phyloP scores from a whole-genome alignment of 2,888 invertebrate genomes.

The Euzophera pinguis region DNA sequence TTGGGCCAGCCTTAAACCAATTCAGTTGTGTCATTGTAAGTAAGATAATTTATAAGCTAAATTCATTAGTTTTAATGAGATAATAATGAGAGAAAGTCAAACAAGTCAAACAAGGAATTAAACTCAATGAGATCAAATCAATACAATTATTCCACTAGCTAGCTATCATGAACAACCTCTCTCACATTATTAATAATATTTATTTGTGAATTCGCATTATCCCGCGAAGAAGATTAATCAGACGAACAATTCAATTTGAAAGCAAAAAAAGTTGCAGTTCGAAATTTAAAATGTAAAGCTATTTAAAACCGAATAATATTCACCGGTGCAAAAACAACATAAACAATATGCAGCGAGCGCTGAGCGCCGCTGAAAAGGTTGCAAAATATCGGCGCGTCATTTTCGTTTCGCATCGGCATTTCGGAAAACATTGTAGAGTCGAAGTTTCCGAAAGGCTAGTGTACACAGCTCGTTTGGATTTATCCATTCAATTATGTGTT shows the following conservation, averaged over 20 bases:
- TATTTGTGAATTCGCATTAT: background rate
- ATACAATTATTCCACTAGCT: too few species aligned
- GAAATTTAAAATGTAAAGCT: conserved; percentile 6
- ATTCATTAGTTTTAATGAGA: too few species aligned
- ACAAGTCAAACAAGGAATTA: too few species aligned
- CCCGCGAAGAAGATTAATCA: background rate
- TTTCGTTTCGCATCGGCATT: background rate
- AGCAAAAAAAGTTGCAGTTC: background rate
- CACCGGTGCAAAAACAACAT: conserved; percentile 13
- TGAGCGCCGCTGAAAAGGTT: conserved; percentile 1
- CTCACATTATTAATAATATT: too few species aligned
- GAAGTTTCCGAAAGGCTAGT: background rate
- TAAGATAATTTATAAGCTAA: too few species aligned
- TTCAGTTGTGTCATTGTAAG: too few species aligned
- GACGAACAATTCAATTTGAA: background rate
- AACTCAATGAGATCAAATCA: too few species aligned
- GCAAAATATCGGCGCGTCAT: background rate
- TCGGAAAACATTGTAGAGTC: conserved; percentile 4
- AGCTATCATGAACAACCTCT: too few species aligned
- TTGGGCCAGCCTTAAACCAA: too few species aligned
- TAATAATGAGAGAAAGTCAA: too few species aligned
- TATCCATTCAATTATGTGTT: background rate
- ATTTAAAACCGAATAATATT: conserved; percentile 4
- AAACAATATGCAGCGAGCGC: conserved; percentile 7
- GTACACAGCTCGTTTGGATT: conserved; percentile 3